These are phyloP conservation scores for Latrodectus hesperus DNA, from an alignment of 2,888 invertebrate species.

Conservation along the genomic window DNA sequence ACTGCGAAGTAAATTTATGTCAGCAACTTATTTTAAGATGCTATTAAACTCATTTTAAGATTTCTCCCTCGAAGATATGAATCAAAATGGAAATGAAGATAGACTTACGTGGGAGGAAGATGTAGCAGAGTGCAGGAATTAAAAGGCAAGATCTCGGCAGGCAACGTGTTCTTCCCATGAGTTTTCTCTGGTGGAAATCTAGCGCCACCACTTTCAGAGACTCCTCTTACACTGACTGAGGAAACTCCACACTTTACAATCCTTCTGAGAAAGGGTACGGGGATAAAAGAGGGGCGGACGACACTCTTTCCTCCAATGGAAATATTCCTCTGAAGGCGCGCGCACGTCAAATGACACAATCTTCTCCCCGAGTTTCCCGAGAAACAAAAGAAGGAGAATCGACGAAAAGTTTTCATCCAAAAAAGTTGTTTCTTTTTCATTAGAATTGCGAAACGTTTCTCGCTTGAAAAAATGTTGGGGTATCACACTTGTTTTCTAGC, in stretches of 20 bases:
- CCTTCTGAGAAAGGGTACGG: not conserved
- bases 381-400: too few relatives aligned
- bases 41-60: too few relatives aligned
- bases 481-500: too few relatives aligned
- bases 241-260: not conserved
- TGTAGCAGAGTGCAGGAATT: constrained; percentile 15
- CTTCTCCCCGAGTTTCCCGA: too few relatives aligned
- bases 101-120: constrained; percentile 50
- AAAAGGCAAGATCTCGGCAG: constrained; percentile 19
- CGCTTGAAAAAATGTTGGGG: too few relatives aligned
- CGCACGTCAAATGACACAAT: constrained; percentile 36
- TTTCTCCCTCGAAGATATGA: not conserved
- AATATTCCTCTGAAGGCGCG: constrained; percentile 30
- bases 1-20: too few relatives aligned
- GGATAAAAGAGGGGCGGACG: not conserved
- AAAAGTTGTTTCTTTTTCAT: not conserved
- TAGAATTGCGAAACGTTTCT: too few relatives aligned
- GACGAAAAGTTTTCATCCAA: not conserved
- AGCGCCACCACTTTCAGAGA: constrained; percentile 6
- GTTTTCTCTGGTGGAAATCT: not conserved
- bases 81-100: not conserved
- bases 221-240: constrained; percentile 26
- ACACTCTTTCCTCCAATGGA: constrained; percentile 32
- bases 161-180: constrained; percentile 35
- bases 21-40: too few relatives aligned